Evolutionary conservation across 2,888 invertebrate genomes (phyloP).

Genomic region (Buathra laborator): DNA sequence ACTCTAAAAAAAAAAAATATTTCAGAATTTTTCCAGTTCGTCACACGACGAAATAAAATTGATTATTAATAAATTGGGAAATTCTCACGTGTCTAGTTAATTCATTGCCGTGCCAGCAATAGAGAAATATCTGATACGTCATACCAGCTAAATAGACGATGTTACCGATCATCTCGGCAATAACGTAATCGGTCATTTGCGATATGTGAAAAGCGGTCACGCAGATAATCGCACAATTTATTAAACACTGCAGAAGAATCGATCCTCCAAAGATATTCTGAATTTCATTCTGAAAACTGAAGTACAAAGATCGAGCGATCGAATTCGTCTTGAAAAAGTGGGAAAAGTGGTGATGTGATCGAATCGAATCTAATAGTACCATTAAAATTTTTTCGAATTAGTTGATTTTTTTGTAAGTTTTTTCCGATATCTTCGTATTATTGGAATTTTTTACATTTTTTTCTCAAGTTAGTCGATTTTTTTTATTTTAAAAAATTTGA

Average conservation of each 20-base stretch:
- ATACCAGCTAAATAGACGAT: constrained; percentile 75
- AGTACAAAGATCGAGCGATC: constrained; percentile 27
- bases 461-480: neutral
- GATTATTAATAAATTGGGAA: too few relatives aligned
- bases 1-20: constrained; percentile 69
- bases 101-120: constrained; percentile 80
- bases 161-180: constrained; percentile 75
- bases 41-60: neutral
- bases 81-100: constrained; percentile 76
- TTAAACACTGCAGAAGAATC: constrained; percentile 73
- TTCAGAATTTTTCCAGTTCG: neutral
- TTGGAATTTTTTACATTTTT: too few relatives aligned
- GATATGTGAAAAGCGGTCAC: constrained; percentile 76
- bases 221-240: constrained; percentile 72
- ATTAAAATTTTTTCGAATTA: too few relatives aligned
- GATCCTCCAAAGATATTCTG: constrained; percentile 74
- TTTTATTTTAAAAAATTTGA: too few relatives aligned
- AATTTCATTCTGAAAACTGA: constrained; percentile 76
- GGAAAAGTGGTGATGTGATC: too few relatives aligned
- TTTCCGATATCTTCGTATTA: too few relatives aligned
- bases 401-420: too few relatives aligned
- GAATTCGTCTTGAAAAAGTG: too few relatives aligned
- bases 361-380: too few relatives aligned
- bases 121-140: constrained; percentile 77
- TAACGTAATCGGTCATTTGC: constrained; percentile 74